These are phyloP conservation scores for Syngnathoides biaculeatus DNA, from an alignment of 2,113 vertebrate genomes.

Conservation along the genomic window DNA sequence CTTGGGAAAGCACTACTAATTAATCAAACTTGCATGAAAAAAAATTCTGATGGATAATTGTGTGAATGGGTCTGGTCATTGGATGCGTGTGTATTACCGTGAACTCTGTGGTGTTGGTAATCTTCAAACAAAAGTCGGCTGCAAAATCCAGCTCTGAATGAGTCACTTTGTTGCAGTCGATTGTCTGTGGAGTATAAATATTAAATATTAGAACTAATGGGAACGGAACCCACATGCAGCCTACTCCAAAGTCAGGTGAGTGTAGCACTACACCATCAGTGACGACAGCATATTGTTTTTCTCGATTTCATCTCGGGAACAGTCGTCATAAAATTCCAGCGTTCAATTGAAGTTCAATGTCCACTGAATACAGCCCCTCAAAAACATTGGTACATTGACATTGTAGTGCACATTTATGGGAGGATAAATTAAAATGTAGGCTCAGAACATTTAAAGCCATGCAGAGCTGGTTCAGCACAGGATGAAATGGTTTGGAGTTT, in stretches of 20 bases:
- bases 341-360: too few relatives aligned
- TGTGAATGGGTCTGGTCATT: not conserved
- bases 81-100: conserved; percentile 75
- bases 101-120: conserved; percentile 76
- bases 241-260: too few relatives aligned
- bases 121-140: conserved; percentile 81
- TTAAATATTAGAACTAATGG: conserved; percentile 5
- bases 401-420: not conserved
- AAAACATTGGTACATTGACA: not conserved
- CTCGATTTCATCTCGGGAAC: not conserved
- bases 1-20: not conserved
- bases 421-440: not conserved
- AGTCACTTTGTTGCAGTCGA: conserved; percentile 81
- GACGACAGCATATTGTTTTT: too few relatives aligned
- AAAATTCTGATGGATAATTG: too few relatives aligned
- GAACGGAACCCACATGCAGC: too few relatives aligned
- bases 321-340: not conserved
- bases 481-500: conserved; percentile 7
- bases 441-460: not conserved
- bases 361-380: too few relatives aligned
- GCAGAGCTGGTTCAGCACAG: not conserved
- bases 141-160: conserved; percentile 85
- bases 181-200: conserved; percentile 65
- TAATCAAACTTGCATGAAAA: not conserved
- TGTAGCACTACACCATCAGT: too few relatives aligned